A percentile compares a stretch with the other conserved stretches of the same genome.
These are phyloP conservation scores for Oscheius myriophilus DNA, from an alignment of 2,888 invertebrate species.

Conservation along the genomic window DNA sequence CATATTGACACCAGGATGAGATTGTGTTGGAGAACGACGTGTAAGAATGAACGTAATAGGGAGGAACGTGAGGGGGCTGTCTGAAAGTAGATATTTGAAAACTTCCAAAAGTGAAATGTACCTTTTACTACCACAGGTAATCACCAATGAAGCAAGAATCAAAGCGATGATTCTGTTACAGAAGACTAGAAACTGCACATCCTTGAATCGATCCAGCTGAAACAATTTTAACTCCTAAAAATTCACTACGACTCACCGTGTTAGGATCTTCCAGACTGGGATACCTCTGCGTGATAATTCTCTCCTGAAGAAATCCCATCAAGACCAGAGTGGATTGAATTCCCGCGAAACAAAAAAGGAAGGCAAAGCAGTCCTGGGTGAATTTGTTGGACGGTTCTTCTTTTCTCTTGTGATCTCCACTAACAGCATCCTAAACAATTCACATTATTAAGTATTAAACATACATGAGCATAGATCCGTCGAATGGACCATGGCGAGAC, in stretches of 20 bases:
- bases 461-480: no score
- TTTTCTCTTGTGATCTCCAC: not conserved
- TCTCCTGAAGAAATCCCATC: conserved; percentile 92
- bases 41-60: conserved; percentile 92
- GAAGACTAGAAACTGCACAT: conserved; percentile 96
- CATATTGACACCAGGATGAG: conserved; percentile 99
- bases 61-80: conserved; percentile 82
- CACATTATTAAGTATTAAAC: not conserved
- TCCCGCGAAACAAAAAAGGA: conserved; percentile 85
- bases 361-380: conserved; percentile 43
- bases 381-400: conserved; percentile 32
- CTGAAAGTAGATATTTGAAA: no score
- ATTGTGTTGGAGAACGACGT: conserved; percentile 96
- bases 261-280: conserved; percentile 53
- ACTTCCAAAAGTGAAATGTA: no score
- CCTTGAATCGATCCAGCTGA: conserved; percentile 79
- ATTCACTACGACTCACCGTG: conserved; percentile 71
- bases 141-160: conserved; percentile 78
- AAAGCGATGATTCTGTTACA: conserved; percentile 90
- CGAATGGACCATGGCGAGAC: no score
- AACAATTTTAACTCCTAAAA: not conserved
- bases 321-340: conserved; percentile 80
- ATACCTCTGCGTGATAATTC: conserved; percentile 86
- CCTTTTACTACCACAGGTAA: conserved; percentile 50
- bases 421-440: not conserved